Evolutionary conservation across 2,888 invertebrate species (phyloP).

Genomic region (Trissolcus brochymenae): DNA sequence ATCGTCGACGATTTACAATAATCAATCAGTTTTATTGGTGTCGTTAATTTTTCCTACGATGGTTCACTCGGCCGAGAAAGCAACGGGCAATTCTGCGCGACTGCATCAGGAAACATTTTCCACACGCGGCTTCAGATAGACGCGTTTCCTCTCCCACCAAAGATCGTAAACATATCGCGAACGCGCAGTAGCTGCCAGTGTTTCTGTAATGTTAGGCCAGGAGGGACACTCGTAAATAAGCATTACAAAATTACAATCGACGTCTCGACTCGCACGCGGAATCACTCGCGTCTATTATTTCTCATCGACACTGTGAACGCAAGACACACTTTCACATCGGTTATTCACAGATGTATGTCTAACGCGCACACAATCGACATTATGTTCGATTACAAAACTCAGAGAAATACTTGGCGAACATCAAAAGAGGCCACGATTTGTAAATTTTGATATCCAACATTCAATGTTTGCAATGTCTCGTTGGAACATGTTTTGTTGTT

Average conservation of each 20-base stretch:
- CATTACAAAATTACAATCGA: slow-evolving; percentile 27
- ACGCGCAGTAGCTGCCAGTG: slow-evolving; percentile 15
- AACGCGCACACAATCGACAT: too few relatives aligned
- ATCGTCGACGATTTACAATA: slow-evolving; percentile 27
- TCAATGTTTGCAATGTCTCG: too few relatives aligned
- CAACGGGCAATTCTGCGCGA: slow-evolving; percentile 35
- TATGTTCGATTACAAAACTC: too few relatives aligned
- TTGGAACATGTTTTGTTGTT: too few relatives aligned
- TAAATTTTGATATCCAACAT: too few relatives aligned
- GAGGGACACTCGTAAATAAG: slow-evolving; percentile 36
- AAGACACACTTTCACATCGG: too few relatives aligned
- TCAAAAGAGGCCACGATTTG: neutral
- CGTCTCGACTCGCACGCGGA: slow-evolving; percentile 1
- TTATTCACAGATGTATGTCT: too few relatives aligned
- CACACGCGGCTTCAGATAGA: slow-evolving; percentile 42
- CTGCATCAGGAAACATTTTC: slow-evolving; percentile 44
- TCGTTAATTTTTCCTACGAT: slow-evolving; percentile 33
- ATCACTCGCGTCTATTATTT: slow-evolving; percentile 13
- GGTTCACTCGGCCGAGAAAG: slow-evolving; percentile 52
- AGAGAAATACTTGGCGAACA: too few relatives aligned
- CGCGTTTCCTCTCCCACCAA: slow-evolving; percentile 38
- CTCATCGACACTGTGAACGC: too few relatives aligned
- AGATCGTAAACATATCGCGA: slow-evolving; percentile 46
- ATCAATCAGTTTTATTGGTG: slow-evolving; percentile 31
- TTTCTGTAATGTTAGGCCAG: slow-evolving; percentile 32